A percentile compares a stretch with the other conserved stretches of the same genome.
Evolutionary conservation across 2,888 invertebrate species (phyloP).

Genomic region (Agonopterix heracliana): DNA sequence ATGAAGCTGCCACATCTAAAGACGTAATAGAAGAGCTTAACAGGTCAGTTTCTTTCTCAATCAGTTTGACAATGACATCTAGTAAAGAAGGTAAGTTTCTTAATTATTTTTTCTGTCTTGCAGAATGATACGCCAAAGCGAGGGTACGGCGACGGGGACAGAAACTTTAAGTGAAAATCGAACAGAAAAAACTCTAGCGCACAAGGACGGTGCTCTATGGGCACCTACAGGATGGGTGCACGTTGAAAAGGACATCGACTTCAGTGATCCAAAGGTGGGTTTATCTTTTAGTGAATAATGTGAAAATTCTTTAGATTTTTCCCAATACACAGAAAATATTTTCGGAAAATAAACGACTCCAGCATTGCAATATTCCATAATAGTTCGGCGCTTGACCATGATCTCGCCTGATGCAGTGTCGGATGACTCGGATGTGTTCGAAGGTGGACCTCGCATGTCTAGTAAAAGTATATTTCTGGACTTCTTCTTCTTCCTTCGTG

Average conservation of each 20-base stretch:
- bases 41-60: conserved; percentile 41
- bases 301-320: background rate
- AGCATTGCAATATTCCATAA: too few relatives aligned
- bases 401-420: too few relatives aligned
- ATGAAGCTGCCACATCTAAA: conserved; percentile 84
- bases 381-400: too few relatives aligned
- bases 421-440: too few relatives aligned
- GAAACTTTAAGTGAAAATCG: conserved; percentile 31
- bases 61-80: background rate
- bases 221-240: conserved; percentile 88
- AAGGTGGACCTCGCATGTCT: too few relatives aligned
- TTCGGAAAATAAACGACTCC: too few relatives aligned
- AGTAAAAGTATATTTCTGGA: too few relatives aligned
- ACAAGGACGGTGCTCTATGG: conserved; percentile 80
- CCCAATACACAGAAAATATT: too few relatives aligned
- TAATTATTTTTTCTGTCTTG: conserved; percentile 5
- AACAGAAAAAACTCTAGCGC: conserved; percentile 26
- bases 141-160: conserved; percentile 31
- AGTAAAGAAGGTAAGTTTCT: background rate
- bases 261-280: conserved; percentile 85
- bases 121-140: conserved; percentile 70
- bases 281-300: background rate
- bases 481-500: too few relatives aligned
- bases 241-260: conserved; percentile 85
- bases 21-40: conserved; percentile 86